Evolutionary conservation across 1,140 invertebrate genomes (phyloP).

Genomic region (Drosophila santomea): DNA sequence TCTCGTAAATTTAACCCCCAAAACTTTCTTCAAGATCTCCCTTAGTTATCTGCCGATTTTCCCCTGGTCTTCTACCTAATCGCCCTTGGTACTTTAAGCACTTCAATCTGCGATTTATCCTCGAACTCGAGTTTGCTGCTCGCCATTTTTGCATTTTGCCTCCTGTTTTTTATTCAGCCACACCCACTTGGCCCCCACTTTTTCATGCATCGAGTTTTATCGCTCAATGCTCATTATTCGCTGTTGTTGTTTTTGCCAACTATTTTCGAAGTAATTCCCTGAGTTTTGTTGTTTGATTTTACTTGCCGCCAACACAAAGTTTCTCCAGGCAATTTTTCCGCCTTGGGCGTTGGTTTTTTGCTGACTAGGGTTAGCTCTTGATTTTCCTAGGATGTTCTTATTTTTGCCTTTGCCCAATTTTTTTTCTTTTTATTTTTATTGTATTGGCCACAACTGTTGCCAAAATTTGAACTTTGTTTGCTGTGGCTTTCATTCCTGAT

Average conservation of each 20-base stretch:
- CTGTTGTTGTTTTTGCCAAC: slow-evolving; percentile 44
- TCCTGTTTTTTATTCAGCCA: slow-evolving; percentile 20
- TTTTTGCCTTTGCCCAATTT: slow-evolving; percentile 31
- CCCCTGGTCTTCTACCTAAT: slow-evolving; percentile 9
- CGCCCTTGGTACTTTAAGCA: slow-evolving; percentile 12
- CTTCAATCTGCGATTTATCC: slow-evolving; percentile 42
- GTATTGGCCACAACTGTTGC: slow-evolving; percentile 62
- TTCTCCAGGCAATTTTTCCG: slow-evolving; percentile 9
- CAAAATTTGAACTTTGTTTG: slow-evolving; percentile 66
- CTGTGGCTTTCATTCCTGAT: slow-evolving; percentile 51
- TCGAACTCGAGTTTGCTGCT: slow-evolving; percentile 23
- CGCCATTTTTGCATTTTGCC: slow-evolving; percentile 47
- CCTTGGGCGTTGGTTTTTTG: slow-evolving; percentile 18
- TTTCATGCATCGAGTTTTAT: slow-evolving; percentile 48
- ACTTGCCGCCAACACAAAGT: slow-evolving; percentile 33
- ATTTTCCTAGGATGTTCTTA: slow-evolving; percentile 31
- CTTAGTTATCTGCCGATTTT: not conserved
- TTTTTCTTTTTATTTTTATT: slow-evolving; percentile 54
- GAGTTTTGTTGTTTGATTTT: slow-evolving; percentile 71
- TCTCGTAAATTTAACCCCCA: not conserved
- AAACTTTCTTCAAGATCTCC: slow-evolving; percentile 36
- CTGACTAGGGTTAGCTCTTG: slow-evolving; percentile 24
- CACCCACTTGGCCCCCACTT: slow-evolving; percentile 21
- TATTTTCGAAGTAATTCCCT: slow-evolving; percentile 72
- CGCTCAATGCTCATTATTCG: slow-evolving; percentile 70